Base-by-base conservation (phyloP, 2,797 vertebrate genomes). In the Characodon lateralis region DNA sequence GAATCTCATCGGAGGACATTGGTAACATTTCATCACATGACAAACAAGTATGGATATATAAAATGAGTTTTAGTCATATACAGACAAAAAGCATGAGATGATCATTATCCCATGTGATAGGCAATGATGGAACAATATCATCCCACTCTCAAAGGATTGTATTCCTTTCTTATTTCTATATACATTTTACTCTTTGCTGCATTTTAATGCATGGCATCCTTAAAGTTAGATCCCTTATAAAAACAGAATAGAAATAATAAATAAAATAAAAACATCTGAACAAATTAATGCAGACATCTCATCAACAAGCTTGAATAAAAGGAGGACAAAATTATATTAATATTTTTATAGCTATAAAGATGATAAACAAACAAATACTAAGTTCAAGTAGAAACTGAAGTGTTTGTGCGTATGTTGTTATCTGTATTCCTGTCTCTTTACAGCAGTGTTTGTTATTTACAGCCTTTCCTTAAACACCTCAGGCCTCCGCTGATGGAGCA, bases 401-500 rank as follows among this genome's bases (percentile, higher is more conserved):
- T 71, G 73, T 77, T 43, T 88, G 78, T 78, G 77, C 41, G 8
- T 63, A 74, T 83, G 80, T 87, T 71, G 13, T 80, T 82, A 41
- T 53, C 28, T 80, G 89, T 90, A 85, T 89, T 91, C 88, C 86
- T 88, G 70, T 92, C 86, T 92, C 85, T 56, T 48, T 89, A 87
- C 79, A 92, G 87, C 84, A 80, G 82, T 88, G 83, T 77, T 78
- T 68, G 16, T 61, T 86, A 76, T 66, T 74, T 83, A 77, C 28
- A 73, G 50, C 71, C 24, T 58, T n/a, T 58, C 10, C 55, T 12
- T n/a, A 58, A 5, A 16, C n/a, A 61, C 10, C 41, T 26, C 66
- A 26, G 66, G 10, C 41, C 24, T 69, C 41, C 24, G 2, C 24
- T 69, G 66, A 69, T 2, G 41, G 41, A 69, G 66, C 66, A 2